Evolutionary conservation across 2,797 vertebrate genomes (phyloP).

Genomic region (Lophotriccus pileatus): DNA sequence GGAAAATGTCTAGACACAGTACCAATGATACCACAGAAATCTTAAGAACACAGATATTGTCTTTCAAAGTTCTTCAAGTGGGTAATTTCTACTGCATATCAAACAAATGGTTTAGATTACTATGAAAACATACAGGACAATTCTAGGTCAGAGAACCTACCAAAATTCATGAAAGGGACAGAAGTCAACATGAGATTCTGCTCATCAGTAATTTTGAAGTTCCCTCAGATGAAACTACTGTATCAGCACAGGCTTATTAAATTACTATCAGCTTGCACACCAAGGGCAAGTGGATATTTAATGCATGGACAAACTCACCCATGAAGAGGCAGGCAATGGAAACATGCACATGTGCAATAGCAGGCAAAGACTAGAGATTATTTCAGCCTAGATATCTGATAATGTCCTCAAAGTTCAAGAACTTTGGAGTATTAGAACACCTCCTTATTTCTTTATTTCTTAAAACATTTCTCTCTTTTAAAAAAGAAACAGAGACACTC

Average conservation of each 20-base stretch:
- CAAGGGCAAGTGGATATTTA: not conserved
- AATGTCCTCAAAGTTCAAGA: not conserved
- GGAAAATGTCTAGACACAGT: slow-evolving; percentile 29
- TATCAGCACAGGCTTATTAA: not conserved
- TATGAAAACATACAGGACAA: not conserved
- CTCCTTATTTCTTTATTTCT: not conserved
- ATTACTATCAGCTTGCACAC: not conserved
- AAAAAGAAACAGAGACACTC: not conserved
- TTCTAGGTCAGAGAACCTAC: not conserved
- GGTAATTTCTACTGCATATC: not conserved
- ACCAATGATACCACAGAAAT: not conserved
- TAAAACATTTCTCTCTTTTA: not conserved
- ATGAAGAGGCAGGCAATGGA: not conserved
- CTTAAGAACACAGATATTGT: not conserved
- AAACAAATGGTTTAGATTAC: not conserved
- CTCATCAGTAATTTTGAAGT: not conserved
- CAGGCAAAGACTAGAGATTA: not conserved
- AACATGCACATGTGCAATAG: not conserved
- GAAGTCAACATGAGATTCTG: not conserved
- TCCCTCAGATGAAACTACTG: not conserved
- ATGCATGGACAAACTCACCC: not conserved
- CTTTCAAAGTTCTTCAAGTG: not conserved
- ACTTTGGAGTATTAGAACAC: not conserved
- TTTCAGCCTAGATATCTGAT: not conserved
- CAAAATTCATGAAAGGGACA: not conserved